Evolutionary conservation across 1,140 invertebrate genomes (phyloP).

Genomic region (Macrobrachium rosenbergii): DNA sequence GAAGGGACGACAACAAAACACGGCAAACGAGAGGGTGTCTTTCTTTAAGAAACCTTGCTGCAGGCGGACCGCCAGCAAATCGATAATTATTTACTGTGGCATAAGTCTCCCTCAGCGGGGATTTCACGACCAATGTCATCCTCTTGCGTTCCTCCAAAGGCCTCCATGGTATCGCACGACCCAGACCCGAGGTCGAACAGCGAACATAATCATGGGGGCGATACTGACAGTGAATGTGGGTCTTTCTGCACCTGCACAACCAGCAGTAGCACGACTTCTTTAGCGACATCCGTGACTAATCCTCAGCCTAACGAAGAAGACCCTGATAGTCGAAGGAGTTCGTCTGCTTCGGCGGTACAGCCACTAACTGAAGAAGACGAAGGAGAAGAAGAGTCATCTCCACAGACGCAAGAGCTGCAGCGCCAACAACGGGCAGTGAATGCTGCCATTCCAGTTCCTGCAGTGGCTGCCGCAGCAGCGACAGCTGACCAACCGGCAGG

Average conservation of each 20-base stretch:
- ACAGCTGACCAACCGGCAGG: too few species aligned
- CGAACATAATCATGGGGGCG: constrained; percentile 12
- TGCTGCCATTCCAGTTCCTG: too few species aligned
- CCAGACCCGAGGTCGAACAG: constrained; percentile 13
- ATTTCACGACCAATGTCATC: constrained; percentile 35
- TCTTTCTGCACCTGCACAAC: constrained; percentile 51
- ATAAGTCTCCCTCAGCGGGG: not conserved
- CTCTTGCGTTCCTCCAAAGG: constrained; percentile 45
- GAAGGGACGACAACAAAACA: too few species aligned
- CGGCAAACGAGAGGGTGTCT: too few species aligned
- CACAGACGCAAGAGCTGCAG: not conserved
- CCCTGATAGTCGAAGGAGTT: not conserved
- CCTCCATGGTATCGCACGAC: not conserved
- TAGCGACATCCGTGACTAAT: constrained; percentile 2
- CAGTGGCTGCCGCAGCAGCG: too few species aligned
- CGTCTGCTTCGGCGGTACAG: too few species aligned
- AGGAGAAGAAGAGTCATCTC: too few species aligned
- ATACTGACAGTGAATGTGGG: constrained; percentile 37
- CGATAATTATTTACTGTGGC: not conserved
- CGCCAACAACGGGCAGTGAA: not conserved
- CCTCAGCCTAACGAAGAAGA: not conserved
- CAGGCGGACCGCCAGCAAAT: not conserved
- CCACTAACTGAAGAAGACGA: too few species aligned
- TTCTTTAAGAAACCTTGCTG: not conserved
- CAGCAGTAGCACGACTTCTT: constrained; percentile 33